Conservation (phyloP, 2,113 vertebrate species). For the Toxostoma redivivum region DNA sequence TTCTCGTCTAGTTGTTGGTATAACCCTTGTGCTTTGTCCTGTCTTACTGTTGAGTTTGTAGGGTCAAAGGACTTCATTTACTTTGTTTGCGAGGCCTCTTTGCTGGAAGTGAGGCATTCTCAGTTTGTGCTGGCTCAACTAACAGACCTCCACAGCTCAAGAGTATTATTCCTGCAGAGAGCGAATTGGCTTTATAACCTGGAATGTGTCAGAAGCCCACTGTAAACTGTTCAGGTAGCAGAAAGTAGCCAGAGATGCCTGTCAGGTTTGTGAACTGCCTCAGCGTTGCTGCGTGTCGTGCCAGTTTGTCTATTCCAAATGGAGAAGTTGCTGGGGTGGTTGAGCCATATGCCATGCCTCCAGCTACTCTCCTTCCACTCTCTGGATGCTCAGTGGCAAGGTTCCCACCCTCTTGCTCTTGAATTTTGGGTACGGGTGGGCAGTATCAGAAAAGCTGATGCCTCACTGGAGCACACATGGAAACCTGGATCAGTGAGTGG, state of each 20-base stretch:
- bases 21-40: neutral
- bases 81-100: neutral
- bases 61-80: neutral
- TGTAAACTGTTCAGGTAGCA: neutral
- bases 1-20: rapidly evolving
- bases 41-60: neutral
- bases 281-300: rapidly evolving
- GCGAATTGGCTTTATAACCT: neutral
- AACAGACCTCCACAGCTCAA: no score
- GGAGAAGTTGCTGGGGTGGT: neutral
- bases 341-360: neutral
- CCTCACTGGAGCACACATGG: rapidly evolving
- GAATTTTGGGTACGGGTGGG: rapidly evolving
- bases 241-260: neutral
- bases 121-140: neutral
- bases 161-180: neutral
- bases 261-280: neutral
- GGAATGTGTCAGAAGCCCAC: neutral
- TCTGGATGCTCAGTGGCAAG: neutral
- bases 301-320: rapidly evolving
- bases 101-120: neutral
- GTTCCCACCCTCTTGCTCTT: neutral
- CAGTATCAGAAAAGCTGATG: neutral
- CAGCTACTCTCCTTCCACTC: neutral
- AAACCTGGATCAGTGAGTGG: neutral